A percentile compares a stretch with the other conserved stretches of the same genome.
Conservation (phyloP, 2,797 vertebrate species). For the Gephyroberyx darwinii region DNA sequence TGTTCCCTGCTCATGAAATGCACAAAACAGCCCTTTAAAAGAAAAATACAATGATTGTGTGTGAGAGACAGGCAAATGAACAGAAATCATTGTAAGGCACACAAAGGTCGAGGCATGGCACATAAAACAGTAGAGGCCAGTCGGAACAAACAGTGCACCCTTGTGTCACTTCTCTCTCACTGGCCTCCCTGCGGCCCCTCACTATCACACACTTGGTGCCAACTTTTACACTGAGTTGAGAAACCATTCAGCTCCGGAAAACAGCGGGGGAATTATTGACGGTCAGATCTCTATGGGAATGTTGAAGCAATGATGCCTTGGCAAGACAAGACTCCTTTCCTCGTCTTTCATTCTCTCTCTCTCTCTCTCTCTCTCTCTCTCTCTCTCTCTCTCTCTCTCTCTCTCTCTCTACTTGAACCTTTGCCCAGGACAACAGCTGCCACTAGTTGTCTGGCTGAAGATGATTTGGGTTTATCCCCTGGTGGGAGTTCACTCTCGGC, state of each 20-base stretch:
- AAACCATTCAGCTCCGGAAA: conserved; percentile 52
- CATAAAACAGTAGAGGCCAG: conserved; percentile 23
- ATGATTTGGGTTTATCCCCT: conserved; percentile 56
- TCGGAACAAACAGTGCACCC: conserved; percentile 54
- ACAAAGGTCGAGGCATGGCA: conserved; percentile 58
- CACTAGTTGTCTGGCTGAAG: conserved; percentile 48
- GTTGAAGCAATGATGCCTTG: conserved; percentile 25
- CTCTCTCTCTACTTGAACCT: conserved; percentile 37
- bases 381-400: conserved; percentile 6
- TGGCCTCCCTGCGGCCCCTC: conserved; percentile 42
- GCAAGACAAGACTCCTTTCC: conserved; percentile 36
- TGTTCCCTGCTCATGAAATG: neutral
- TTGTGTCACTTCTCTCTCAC: conserved; percentile 53
- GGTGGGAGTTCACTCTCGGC: conserved; percentile 41
- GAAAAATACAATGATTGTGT: neutral
- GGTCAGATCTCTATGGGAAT: conserved; percentile 53
- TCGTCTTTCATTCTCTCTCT: neutral
- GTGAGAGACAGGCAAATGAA: neutral
- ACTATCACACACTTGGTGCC: conserved; percentile 46
- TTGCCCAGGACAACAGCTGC: conserved; percentile 69
- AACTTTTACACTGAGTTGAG: conserved; percentile 66
- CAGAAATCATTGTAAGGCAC: conserved; percentile 42
- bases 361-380: conserved; percentile 23
- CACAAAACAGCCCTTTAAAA: neutral
- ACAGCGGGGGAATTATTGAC: conserved; percentile 58